Evolutionary conservation across 2,797 vertebrate genomes (phyloP).

Genomic region (Melanotaenia trifasciata): DNA sequence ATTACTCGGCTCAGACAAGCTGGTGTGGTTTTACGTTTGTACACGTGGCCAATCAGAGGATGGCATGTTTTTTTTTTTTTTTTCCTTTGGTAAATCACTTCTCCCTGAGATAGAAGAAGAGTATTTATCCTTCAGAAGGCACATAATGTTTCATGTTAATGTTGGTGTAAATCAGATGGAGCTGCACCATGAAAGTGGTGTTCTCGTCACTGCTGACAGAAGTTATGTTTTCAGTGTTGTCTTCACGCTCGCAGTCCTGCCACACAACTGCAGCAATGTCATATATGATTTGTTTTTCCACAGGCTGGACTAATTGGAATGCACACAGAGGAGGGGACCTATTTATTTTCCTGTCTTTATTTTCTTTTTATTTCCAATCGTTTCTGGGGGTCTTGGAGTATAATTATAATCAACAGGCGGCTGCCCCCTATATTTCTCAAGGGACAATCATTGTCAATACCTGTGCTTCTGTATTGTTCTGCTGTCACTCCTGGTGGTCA

Average conservation of each 20-base stretch:
- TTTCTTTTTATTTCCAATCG: constrained; percentile 24
- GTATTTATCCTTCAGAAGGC: not conserved
- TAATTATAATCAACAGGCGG: constrained; percentile 38
- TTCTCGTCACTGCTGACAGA: not conserved
- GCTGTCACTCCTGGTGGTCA: constrained; percentile 27
- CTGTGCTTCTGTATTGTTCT: constrained; percentile 13
- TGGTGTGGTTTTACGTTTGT: constrained; percentile 60
- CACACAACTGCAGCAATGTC: constrained; percentile 15
- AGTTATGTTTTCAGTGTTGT: not conserved
- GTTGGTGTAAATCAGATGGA: constrained; percentile 1
- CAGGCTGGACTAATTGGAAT: constrained; percentile 20
- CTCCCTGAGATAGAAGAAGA: not conserved
- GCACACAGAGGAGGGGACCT: not conserved
- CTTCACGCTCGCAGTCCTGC: not conserved
- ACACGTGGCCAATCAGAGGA: constrained; percentile 63
- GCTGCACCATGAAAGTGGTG: not conserved
- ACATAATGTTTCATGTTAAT: not conserved
- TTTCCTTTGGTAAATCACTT: constrained; percentile 2
- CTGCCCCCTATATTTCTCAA: constrained; percentile 23
- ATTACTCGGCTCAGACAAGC: constrained; percentile 39
- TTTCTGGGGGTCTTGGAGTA: constrained; percentile 1
- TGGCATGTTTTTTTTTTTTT: not conserved
- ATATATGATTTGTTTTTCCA: constrained; percentile 18
- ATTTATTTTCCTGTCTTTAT: constrained; percentile 25
- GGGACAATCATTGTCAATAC: constrained; percentile 44